These are phyloP conservation scores for Hetaerina americana DNA, from an alignment of 1,140 invertebrate genomes.

Conservation along the genomic window DNA sequence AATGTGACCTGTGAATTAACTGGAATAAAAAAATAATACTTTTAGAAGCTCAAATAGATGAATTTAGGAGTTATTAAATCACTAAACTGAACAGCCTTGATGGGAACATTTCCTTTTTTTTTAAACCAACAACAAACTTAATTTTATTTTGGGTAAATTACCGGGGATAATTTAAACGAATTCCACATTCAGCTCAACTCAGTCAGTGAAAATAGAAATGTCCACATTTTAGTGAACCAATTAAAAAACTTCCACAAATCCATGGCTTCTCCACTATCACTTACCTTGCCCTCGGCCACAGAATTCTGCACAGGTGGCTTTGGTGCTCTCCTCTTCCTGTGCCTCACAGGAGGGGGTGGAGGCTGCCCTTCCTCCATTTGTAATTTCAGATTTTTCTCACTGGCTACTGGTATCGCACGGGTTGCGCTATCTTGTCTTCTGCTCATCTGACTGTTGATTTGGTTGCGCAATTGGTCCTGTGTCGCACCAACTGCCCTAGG, in stretches of 20 bases:
- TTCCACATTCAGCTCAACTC: too few species aligned
- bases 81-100: too few species aligned
- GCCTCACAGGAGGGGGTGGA: conserved; percentile 1
- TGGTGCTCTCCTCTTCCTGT: conserved; percentile 5
- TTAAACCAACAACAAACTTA: too few species aligned
- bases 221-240: too few species aligned
- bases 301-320: conserved; percentile 3
- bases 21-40: too few species aligned
- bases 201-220: too few species aligned
- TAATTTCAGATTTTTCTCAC: conserved; percentile 2
- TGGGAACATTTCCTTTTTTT: too few species aligned
- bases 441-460: not conserved
- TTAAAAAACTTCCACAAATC: not conserved
- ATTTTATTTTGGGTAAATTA: too few species aligned
- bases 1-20: too few species aligned
- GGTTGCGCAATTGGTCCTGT: not conserved
- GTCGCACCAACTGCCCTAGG: conserved; percentile 2
- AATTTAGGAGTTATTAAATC: too few species aligned
- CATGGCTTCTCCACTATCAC: not conserved
- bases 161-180: too few species aligned
- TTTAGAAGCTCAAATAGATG: too few species aligned
- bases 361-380: conserved; percentile 9
- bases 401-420: not conserved
- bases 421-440: not conserved
- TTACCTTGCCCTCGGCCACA: not conserved